phyloP scores from a whole-genome alignment of 2,888 invertebrate species.

The Pomacea canaliculata region DNA sequence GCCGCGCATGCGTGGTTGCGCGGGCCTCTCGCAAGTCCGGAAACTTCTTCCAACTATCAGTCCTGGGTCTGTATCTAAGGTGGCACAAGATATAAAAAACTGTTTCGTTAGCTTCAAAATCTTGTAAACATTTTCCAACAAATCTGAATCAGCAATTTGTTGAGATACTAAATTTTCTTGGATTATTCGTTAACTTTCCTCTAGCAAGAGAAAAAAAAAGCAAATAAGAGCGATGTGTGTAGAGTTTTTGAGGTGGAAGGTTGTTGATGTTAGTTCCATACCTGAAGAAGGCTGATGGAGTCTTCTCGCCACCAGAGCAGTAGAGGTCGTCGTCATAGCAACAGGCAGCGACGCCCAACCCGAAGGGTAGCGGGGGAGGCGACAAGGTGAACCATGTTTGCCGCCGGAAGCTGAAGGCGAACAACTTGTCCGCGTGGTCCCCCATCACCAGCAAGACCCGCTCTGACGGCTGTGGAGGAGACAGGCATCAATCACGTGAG shows the following conservation, averaged over 20 bases:
- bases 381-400: slow-evolving; percentile 15
- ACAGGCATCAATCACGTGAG: too few species aligned
- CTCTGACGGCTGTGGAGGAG: slow-evolving; percentile 8
- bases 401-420: slow-evolving; percentile 17
- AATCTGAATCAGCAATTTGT: too few species aligned
- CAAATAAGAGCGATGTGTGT: too few species aligned
- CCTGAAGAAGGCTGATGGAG: slow-evolving; percentile 9
- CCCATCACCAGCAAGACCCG: slow-evolving; percentile 22
- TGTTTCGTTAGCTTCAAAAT: too few species aligned
- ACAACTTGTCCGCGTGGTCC: slow-evolving; percentile 18
- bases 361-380: slow-evolving; percentile 13
- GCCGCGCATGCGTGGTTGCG: slow-evolving; percentile 16
- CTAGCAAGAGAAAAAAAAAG: too few species aligned
- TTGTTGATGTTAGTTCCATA: not conserved
- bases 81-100: not conserved
- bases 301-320: slow-evolving; percentile 14
- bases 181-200: too few species aligned
- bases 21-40: slow-evolving; percentile 9
- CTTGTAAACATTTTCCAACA: too few species aligned
- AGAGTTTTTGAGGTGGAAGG: too few species aligned
- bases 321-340: slow-evolving; percentile 18
- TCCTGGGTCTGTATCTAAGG: slow-evolving; percentile 7
- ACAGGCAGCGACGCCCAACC: slow-evolving; percentile 23
- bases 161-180: too few species aligned
- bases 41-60: slow-evolving; percentile 10